Conservation (phyloP, 2,113 vertebrate species). For the Apaloderma vittatum region DNA sequence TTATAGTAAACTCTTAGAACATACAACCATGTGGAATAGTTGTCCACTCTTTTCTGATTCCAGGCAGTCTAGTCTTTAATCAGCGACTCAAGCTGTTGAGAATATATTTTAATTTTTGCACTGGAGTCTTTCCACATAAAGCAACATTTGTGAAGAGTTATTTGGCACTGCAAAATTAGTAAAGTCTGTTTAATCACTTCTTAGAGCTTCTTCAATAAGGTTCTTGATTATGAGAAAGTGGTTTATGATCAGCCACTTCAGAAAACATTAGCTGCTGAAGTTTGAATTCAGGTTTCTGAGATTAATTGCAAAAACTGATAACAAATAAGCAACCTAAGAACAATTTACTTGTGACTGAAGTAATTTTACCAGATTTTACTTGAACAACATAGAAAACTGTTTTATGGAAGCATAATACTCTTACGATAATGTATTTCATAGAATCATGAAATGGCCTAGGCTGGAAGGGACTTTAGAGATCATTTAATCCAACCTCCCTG, state of each 20-base stretch:
- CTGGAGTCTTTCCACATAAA: neutral
- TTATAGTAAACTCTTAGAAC: neutral
- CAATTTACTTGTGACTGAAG: neutral
- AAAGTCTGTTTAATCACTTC: neutral
- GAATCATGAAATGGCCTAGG: too few species aligned
- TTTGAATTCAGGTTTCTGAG: neutral
- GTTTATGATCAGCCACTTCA: neutral
- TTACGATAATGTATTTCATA: neutral
- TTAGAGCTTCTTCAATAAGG: neutral
- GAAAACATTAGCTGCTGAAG: neutral
- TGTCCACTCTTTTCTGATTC: neutral
- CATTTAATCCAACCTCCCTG: too few species aligned
- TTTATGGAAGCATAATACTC: neutral
- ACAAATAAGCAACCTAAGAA: neutral
- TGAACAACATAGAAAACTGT: neutral
- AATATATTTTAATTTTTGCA: neutral
- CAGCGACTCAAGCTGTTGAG: neutral
- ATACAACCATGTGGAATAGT: neutral
- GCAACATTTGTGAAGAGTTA: neutral
- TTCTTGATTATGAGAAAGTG: neutral
- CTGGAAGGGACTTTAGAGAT: too few species aligned
- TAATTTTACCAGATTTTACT: neutral
- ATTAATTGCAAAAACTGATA: neutral
- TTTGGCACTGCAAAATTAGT: neutral
- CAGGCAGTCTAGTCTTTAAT: neutral